These are phyloP conservation scores for Penaeus monodon DNA, from an alignment of 2,888 invertebrate genomes.

Conservation along the genomic window DNA sequence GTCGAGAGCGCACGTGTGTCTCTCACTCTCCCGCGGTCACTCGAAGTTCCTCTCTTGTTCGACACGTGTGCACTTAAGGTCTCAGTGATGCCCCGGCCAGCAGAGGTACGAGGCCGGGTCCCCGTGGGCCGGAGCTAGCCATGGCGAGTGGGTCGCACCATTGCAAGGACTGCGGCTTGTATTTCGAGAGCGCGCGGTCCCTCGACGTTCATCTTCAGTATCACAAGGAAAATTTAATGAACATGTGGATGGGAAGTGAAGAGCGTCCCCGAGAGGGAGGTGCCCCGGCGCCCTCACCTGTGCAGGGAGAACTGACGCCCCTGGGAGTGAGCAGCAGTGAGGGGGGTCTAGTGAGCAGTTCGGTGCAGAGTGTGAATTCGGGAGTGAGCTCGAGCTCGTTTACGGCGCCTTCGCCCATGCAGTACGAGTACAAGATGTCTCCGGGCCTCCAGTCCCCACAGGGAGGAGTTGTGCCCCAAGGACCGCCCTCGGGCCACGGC, in stretches of 20 bases:
- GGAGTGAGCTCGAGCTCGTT: conserved; percentile 44
- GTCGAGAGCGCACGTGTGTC: conserved; percentile 54
- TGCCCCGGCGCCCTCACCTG: conserved; percentile 42
- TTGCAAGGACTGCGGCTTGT: conserved; percentile 75
- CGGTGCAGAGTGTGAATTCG: conserved; percentile 46
- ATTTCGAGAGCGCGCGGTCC: conserved; percentile 82
- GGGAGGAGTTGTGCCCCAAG: conserved; percentile 54
- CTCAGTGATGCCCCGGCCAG: conserved; percentile 54
- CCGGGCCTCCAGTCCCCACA: conserved; percentile 56
- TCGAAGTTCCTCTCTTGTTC: conserved; percentile 1
- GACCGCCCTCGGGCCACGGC: conserved; percentile 55
- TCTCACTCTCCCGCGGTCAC: conserved; percentile 16
- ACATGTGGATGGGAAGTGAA: conserved; percentile 75
- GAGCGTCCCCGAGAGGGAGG: conserved; percentile 51
- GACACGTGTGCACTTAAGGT: conserved; percentile 45
- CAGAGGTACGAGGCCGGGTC: conserved; percentile 46
- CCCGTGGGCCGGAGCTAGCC: conserved; percentile 55
- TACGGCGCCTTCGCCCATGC: conserved; percentile 61
- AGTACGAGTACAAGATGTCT: conserved; percentile 63
- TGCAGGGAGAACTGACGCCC: conserved; percentile 50
- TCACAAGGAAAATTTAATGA: conserved; percentile 82
- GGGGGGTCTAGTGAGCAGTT: conserved; percentile 45
- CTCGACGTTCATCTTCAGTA: conserved; percentile 85
- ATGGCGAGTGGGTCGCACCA: conserved; percentile 60
- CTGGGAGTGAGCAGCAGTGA: conserved; percentile 42